phyloP scores from a whole-genome alignment of 2,797 vertebrate species.

The Zalophus californianus region DNA sequence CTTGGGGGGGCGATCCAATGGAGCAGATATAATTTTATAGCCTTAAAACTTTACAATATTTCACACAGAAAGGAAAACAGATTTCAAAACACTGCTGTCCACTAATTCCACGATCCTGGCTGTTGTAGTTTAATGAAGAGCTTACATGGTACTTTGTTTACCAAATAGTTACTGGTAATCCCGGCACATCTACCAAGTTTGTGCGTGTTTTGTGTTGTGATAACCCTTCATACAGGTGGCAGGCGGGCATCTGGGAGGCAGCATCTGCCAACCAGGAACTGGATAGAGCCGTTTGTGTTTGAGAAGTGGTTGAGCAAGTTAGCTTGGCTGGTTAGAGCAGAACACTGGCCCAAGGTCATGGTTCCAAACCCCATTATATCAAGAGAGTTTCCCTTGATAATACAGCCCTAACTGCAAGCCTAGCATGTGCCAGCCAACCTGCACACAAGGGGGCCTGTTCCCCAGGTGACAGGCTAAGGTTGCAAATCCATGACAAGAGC shows the following conservation, averaged over 20 bases:
- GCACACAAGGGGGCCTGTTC: background rate
- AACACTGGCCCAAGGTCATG: slow-evolving; percentile 28
- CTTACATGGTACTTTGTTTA: background rate
- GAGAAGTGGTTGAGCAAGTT: slow-evolving; percentile 39
- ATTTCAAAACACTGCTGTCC: background rate
- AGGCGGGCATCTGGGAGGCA: background rate
- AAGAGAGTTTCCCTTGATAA: background rate
- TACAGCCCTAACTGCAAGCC: background rate
- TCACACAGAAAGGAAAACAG: background rate
- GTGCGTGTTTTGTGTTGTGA: background rate
- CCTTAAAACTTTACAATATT: background rate
- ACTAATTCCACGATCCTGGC: background rate
- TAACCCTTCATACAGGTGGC: background rate
- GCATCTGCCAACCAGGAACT: slow-evolving; percentile 60
- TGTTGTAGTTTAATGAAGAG: background rate
- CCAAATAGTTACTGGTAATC: background rate
- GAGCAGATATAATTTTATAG: background rate
- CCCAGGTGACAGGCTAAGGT: background rate
- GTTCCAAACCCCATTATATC: background rate
- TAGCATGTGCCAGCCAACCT: background rate
- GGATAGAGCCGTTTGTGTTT: background rate
- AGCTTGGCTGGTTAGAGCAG: background rate
- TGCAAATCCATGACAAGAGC: rapidly evolving
- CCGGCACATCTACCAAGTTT: rapidly evolving
- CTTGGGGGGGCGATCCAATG: background rate